Conservation (phyloP, 2,888 invertebrate species). For the Baronia brevicornis region DNA sequence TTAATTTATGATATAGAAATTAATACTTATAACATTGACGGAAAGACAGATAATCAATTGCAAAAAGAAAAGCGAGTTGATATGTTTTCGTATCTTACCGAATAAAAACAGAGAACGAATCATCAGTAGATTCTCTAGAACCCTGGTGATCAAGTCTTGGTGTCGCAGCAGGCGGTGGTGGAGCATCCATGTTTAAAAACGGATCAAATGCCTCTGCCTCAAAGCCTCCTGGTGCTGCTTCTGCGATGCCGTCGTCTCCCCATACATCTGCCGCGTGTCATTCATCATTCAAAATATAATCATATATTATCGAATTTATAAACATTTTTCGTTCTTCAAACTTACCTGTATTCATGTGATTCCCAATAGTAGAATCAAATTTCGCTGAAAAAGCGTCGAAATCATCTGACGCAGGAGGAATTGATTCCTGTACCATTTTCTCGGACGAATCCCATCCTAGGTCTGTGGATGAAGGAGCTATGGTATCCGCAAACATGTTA, state of each 20-base stretch:
- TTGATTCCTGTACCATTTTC: constrained; percentile 43
- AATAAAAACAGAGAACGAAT: constrained; percentile 88
- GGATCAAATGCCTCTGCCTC: constrained; percentile 86
- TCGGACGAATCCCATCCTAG: constrained; percentile 43
- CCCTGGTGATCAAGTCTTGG: constrained; percentile 77
- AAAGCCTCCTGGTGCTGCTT: constrained; percentile 74
- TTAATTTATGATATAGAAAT: too few species aligned
- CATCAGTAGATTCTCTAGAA: constrained; percentile 86
- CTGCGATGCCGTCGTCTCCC: constrained; percentile 43
- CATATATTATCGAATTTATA: neutral
- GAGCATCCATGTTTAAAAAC: constrained; percentile 87
- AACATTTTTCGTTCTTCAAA: constrained; percentile 11
- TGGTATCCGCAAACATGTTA: constrained; percentile 19
- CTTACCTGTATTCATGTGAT: constrained; percentile 47
- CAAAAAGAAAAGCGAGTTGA: too few species aligned
- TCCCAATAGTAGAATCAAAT: constrained; percentile 82
- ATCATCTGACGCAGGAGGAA: constrained; percentile 58
- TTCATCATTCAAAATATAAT: neutral
- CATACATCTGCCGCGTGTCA: constrained; percentile 42
- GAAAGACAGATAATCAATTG: too few species aligned
- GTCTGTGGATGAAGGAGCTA: constrained; percentile 27
- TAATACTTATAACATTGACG: too few species aligned
- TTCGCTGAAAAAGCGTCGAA: constrained; percentile 94
- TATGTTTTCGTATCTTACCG: constrained; percentile 75
- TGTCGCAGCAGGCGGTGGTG: constrained; percentile 80